Percentiles rank a stretch among this genome's conserved stretches.
Conservation (phyloP, 2,113 vertebrate species). For the Xenopus tropicalis region DNA sequence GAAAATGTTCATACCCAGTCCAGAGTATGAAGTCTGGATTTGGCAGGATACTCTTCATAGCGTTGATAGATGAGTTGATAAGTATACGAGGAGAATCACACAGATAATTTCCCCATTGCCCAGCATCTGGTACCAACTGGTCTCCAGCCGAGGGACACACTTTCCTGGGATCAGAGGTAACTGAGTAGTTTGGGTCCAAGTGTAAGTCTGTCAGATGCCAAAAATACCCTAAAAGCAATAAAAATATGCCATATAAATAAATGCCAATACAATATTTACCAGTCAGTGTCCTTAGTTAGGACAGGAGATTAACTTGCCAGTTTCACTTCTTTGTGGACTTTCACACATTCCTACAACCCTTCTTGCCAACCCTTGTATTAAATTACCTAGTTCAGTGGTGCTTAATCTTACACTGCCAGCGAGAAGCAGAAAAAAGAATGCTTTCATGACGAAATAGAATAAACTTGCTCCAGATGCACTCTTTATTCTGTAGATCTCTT, state of each 20-base stretch:
- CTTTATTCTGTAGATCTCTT: background rate
- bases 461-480: background rate
- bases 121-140: constrained; percentile 61
- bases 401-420: background rate
- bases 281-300: too few relatives aligned
- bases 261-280: too few relatives aligned
- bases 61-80: constrained; percentile 70
- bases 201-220: constrained; percentile 92
- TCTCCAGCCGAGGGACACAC: constrained; percentile 76
- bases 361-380: too few relatives aligned
- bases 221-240: constrained; percentile 68
- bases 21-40: constrained; percentile 89
- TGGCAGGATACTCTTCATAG: constrained; percentile 74
- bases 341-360: too few relatives aligned
- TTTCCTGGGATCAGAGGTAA: constrained; percentile 51
- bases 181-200: constrained; percentile 75
- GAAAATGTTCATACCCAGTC: constrained; percentile 77
- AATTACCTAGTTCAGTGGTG: constrained; percentile 20
- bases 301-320: too few relatives aligned
- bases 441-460: constrained; percentile 5
- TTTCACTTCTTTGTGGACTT: too few relatives aligned
- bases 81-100: constrained; percentile 86
- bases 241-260: background rate
- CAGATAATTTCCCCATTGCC: constrained; percentile 78
- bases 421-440: constrained; percentile 9